Evolutionary conservation across 2,113 vertebrate genomes (phyloP).

Genomic region (Anolis sagrei): DNA sequence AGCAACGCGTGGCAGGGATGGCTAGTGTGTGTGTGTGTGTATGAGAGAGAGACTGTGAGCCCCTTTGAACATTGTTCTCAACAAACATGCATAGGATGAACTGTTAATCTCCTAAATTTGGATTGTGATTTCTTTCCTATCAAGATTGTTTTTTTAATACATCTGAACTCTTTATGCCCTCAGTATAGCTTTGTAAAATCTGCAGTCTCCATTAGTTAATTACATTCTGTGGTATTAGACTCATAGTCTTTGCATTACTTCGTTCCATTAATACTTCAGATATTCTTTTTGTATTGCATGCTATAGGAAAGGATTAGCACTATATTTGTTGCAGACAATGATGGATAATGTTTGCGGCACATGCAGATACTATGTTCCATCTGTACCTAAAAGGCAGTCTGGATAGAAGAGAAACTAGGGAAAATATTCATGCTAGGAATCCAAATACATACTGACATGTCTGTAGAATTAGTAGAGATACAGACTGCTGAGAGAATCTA

Average conservation of each 20-base stretch:
- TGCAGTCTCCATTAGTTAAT: not conserved
- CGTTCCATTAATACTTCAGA: not conserved
- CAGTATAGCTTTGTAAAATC: not conserved
- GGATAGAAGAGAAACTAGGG: constrained; percentile 23
- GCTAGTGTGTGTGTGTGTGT: too few species aligned
- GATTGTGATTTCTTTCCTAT: not conserved
- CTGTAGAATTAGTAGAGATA: constrained; percentile 27
- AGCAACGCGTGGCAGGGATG: too few species aligned
- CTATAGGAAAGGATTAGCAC: not conserved
- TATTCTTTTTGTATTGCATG: not conserved
- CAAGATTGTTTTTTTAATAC: not conserved
- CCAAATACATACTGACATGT: constrained; percentile 38
- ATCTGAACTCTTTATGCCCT: not conserved
- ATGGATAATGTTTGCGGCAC: too few species aligned
- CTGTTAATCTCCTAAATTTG: not conserved
- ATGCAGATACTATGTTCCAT: not conserved
- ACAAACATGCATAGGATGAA: not conserved
- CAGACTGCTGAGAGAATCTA: constrained; percentile 49
- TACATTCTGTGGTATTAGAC: not conserved
- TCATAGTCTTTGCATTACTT: not conserved
- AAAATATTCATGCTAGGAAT: constrained; percentile 44
- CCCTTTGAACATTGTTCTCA: not conserved
- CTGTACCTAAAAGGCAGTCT: not conserved
- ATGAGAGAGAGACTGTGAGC: not conserved
- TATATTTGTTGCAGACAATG: not conserved